Percentiles rank a stretch among this genome's conserved stretches.
Conservation (phyloP, 2,113 vertebrate species). For the Equus przewalskii region DNA sequence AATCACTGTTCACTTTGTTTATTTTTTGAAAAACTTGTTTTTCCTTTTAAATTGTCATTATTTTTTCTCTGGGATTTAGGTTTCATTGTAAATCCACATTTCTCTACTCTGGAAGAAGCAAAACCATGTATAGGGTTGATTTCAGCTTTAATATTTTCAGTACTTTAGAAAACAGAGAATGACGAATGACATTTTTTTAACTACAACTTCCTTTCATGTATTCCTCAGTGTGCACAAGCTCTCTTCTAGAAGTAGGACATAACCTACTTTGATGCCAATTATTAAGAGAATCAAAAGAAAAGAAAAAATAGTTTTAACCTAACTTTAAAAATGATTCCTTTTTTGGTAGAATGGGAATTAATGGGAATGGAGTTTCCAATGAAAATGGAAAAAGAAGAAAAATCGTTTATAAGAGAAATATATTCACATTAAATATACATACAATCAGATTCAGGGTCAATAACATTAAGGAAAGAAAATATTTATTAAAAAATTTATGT, state of each 20-base stretch:
- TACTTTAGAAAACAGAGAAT: conserved; percentile 43
- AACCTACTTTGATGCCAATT: conserved; percentile 75
- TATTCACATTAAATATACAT: neutral
- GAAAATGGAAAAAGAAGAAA: conserved; percentile 34
- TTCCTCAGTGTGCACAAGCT: neutral
- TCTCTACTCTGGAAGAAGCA: neutral
- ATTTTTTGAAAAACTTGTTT: conserved; percentile 26
- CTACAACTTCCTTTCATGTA: neutral
- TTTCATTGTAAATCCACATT: neutral
- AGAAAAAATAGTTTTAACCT: conserved; percentile 56
- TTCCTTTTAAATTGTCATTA: neutral
- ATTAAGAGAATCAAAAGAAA: conserved; percentile 55
- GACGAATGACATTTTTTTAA: neutral
- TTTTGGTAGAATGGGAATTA: conserved; percentile 38
- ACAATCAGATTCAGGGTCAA: neutral
- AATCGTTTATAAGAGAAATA: neutral
- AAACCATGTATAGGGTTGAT: neutral
- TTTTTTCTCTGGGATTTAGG: neutral
- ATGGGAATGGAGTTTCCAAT: neutral
- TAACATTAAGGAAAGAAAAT: neutral
- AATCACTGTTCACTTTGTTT: neutral
- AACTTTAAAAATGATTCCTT: conserved; percentile 66
- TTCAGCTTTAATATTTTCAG: neutral
- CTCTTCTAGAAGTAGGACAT: conserved; percentile 68
- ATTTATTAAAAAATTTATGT: neutral